phyloP scores from a whole-genome alignment of 2,113 vertebrate species.

The Oenanthe oenanthe region DNA sequence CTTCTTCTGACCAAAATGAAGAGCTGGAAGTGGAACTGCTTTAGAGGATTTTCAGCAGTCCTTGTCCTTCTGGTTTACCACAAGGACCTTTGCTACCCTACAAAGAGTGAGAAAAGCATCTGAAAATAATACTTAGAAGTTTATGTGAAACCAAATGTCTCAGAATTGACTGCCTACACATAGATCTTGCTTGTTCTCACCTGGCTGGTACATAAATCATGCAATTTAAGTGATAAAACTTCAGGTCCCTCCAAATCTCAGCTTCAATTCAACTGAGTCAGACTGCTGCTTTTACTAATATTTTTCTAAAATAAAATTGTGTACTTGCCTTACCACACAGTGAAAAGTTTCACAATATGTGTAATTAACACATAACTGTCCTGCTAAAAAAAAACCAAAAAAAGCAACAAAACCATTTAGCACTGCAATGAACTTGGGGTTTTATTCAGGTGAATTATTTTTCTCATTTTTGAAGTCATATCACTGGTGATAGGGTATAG shows the following conservation, averaged over 20 bases:
- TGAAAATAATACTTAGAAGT: background rate
- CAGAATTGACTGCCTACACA: background rate
- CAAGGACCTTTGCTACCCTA: background rate
- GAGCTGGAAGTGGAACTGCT: background rate
- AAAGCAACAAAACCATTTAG: background rate
- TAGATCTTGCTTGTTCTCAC: background rate
- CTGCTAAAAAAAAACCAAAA: background rate
- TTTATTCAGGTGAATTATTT: background rate
- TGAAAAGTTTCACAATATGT: background rate
- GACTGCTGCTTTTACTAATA: background rate
- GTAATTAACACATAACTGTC: background rate
- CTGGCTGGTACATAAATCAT: background rate
- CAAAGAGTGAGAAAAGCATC: background rate
- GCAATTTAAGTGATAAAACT: background rate
- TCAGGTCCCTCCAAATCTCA: background rate
- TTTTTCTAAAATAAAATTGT: background rate
- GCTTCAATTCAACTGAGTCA: background rate
- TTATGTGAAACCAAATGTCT: background rate
- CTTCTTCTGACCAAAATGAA: background rate
- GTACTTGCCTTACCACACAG: background rate
- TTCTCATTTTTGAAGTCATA: background rate
- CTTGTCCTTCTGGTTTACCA: background rate
- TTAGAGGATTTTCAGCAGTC: background rate
- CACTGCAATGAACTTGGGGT: background rate
- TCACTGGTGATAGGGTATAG: background rate